phyloP scores from a whole-genome alignment of 1,140 invertebrate species.

The Lamellibrachia luymesi region DNA sequence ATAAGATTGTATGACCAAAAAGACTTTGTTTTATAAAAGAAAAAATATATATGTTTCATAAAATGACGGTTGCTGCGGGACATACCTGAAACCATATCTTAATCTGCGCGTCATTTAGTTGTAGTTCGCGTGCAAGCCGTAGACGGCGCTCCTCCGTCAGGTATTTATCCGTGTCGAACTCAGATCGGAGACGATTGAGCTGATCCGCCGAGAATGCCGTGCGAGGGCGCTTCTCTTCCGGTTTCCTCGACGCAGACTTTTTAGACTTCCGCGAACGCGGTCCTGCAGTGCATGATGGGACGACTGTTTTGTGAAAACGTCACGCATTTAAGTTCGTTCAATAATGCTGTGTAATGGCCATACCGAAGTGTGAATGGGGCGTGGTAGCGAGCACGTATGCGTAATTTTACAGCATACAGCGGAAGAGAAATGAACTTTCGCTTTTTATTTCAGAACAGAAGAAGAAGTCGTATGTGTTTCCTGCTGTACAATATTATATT shows the following conservation, averaged over 20 bases:
- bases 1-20: no score
- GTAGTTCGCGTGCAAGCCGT: slow-evolving; percentile 85
- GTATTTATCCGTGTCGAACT: slow-evolving; percentile 92
- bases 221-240: slow-evolving; percentile 76
- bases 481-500: neutral
- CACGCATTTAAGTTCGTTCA: neutral
- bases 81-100: slow-evolving; percentile 88
- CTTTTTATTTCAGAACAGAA: no score
- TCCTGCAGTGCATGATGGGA: slow-evolving; percentile 15
- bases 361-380: neutral
- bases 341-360: neutral
- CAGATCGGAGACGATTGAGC: slow-evolving; percentile 84
- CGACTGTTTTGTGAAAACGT: neutral
- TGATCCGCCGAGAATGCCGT: slow-evolving; percentile 97
- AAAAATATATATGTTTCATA: no score
- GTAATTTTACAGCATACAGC: no score
- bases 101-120: slow-evolving; percentile 95
- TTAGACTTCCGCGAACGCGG: slow-evolving; percentile 14
- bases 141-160: slow-evolving; percentile 90
- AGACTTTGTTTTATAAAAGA: no score
- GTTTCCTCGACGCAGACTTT: neutral
- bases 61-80: neutral
- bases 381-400: no score
- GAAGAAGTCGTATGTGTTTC: no score
- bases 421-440: no score